Evolutionary conservation across 2,113 vertebrate genomes (phyloP), one percentile per base, ranked within the genome.

Genomic region (Cairina moschata): DNA sequence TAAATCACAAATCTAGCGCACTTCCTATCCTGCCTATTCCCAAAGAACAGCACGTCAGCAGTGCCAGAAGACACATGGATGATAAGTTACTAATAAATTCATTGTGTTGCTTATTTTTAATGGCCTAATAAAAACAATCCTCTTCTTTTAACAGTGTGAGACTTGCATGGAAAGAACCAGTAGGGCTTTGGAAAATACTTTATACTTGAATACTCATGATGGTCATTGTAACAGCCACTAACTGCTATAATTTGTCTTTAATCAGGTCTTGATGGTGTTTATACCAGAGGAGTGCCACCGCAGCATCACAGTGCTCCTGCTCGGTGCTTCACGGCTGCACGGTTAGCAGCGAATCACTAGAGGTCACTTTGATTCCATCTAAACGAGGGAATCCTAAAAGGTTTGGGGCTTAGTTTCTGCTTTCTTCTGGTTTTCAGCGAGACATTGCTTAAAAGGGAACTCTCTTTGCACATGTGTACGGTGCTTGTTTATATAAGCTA

Each of bases 301-400:
- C 67, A 72, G 77, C n/a, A 23, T 34, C 3, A 71, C 68, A 73
- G 6, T 22, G 6, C 16, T 7, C 3, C 2, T 29, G 34, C 79
- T 82, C 52, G 11, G 55, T 3, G 32, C 55, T 44, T 56, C 55
- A 50, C 2, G 0, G 73, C 81, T 71, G 96, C 91, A 96, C 0
- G 25, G 50, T 36, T 95, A 55, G 8, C 6, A 2, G 65, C 25
- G 52, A 88, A 88, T 96, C 98, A 96, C 97, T 97, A 98, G 98
- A 96, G 97, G 97, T 97, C 97, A 96, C 97, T 79, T 95, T 59
- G 46, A 90, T 96, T 96, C 97, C 97, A 96, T 73, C 62, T 75
- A 91, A 91, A 79, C 38, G 65, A 94, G 36, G 40, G 20, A 67
- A 83, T 76, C 55, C 88, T 50, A 15, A 13, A 65, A 31, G 46